Evolutionary conservation across 2,113 vertebrate genomes (phyloP), one percentile per base, ranked within the genome.

Genomic region (Sturnus vulgaris): DNA sequence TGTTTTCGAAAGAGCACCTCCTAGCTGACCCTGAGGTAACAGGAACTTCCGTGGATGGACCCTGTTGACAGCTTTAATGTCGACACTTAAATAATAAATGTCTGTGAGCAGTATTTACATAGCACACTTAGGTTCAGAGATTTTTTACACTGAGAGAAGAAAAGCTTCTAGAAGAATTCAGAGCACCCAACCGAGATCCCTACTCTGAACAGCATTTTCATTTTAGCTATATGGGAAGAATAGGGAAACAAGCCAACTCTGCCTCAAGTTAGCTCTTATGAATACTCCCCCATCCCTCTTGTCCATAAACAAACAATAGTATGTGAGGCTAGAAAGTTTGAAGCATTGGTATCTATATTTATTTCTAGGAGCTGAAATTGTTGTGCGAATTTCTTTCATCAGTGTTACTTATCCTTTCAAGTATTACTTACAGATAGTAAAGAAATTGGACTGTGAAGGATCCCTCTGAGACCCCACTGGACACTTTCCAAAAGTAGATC

Each of bases 371-470:
- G 46, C 53, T 89, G 77, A 82, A 84, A 85, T 42, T 53, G 57
- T 65, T 85, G 61, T 44, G 72, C 0, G 7, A 93, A 90, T 46
- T 82, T 91, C 90, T 95, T 94, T 93, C 73, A 94, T 66, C 88
- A 84, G 68, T 60, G 49, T 93, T 93, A 96, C 82, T 97, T 94
- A 95, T 84, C 86, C 89, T 96, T 96, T 96, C 86, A 23, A 93
- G 31, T 69, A 69, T 91, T 97, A 96, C 94, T 96, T 96, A 95
- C 92, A 95, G 91, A 95, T 56, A 93, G 92, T 85, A 96, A 95
- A 95, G 94, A 95, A 94, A 96, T 82, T 76, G 94, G 95, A 96
- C 91, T 88, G 86, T 93, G 92, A 95, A 96, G 92, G 94, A 96
- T 95, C 93, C 89, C 91, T 95, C 86, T 95, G 91, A 96, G 91